Conservation (phyloP, 2,113 vertebrate genomes). For the Corythornis cristatus region DNA sequence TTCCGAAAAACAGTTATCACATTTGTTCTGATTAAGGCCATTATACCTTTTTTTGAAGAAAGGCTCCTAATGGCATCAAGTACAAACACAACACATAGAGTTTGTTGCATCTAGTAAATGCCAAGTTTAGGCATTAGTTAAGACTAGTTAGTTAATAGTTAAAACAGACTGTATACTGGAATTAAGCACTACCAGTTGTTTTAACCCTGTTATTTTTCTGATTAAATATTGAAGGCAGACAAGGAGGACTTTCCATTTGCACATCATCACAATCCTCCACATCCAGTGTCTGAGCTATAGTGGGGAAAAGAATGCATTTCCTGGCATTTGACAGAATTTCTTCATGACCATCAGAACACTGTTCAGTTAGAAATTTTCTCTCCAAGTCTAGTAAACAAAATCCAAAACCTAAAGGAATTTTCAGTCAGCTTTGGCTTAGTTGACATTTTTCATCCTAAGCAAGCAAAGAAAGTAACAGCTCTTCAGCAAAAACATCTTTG, state of each 20-base stretch:
- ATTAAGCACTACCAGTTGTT: not conserved
- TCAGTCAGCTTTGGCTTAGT: not conserved
- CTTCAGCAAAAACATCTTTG: not conserved
- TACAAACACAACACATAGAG: not conserved
- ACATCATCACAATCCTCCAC: not conserved
- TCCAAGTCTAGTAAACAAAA: not conserved
- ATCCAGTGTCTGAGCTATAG: not conserved
- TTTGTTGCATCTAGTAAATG: not conserved
- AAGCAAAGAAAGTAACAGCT: not conserved
- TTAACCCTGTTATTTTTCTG: not conserved
- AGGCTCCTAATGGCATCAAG: not conserved
- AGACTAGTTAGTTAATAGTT: too few relatives aligned
- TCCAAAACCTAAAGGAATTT: not conserved
- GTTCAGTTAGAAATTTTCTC: not conserved
- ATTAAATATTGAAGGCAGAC: not conserved
- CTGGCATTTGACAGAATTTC: not conserved
- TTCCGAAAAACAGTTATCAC: not conserved
- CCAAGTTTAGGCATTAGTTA: not conserved
- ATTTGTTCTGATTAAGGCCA: not conserved
- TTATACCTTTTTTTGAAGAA: not conserved
- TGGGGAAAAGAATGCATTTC: not conserved
- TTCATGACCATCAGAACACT: not conserved
- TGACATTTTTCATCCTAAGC: not conserved
- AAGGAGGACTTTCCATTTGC: accelerated
- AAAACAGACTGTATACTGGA: not conserved